These are phyloP conservation scores for Peromyscus aztecus DNA, from an alignment of 2,797 vertebrate genomes.

Conservation along the genomic window DNA sequence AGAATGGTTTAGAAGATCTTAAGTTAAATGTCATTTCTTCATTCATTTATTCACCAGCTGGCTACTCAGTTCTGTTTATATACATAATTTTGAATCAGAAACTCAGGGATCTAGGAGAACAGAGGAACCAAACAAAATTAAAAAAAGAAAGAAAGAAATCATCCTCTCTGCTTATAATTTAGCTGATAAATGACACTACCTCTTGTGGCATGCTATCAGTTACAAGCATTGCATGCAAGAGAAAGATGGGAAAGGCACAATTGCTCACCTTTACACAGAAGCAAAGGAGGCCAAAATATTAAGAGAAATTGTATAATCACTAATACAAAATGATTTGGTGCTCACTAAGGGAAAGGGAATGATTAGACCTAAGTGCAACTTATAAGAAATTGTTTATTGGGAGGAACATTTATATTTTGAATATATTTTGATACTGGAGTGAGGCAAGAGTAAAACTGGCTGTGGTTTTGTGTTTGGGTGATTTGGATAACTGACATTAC, in stretches of 20 bases:
- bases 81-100: conserved; percentile 56
- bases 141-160: conserved; percentile 9
- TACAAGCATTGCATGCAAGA: neutral
- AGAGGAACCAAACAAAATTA: conserved; percentile 5
- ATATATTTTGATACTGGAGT: neutral
- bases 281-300: conserved; percentile 1
- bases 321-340: conserved; percentile 36
- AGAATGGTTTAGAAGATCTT: conserved; percentile 44
- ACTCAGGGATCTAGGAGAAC: neutral
- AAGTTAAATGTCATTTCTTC: conserved; percentile 29
- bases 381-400: conserved; percentile 36
- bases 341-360: neutral
- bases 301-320: neutral
- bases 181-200: neutral
- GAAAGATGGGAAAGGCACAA: neutral
- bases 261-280: neutral
- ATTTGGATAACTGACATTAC: neutral
- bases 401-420: neutral
- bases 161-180: conserved; percentile 2
- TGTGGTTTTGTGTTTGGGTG: neutral
- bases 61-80: neutral
- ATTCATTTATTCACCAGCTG: conserved; percentile 18
- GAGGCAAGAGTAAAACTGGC: neutral
- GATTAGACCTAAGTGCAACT: neutral
- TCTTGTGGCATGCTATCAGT: neutral